These are phyloP conservation scores for Lycia hirtaria DNA, from an alignment of 2,888 invertebrate genomes.

Conservation along the genomic window DNA sequence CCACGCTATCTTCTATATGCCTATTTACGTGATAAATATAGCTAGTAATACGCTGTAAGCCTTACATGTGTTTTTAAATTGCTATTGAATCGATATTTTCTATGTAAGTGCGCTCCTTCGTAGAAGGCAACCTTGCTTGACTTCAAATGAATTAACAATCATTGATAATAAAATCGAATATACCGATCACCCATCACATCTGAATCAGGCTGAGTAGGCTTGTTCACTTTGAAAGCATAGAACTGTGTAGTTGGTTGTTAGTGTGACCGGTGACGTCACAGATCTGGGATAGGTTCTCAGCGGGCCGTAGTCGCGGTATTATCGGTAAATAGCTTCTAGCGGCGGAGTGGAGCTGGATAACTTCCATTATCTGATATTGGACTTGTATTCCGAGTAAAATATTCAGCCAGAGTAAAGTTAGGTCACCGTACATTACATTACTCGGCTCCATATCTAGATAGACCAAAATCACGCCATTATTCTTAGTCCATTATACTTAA, in stretches of 20 bases:
- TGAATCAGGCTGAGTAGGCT: background rate
- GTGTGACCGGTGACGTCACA: conserved; percentile 1
- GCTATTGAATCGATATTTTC: no score
- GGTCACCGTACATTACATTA: background rate
- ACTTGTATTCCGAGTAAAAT: conserved; percentile 22
- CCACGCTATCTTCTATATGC: background rate
- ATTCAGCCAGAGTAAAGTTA: conserved; percentile 22
- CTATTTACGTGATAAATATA: background rate
- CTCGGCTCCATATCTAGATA: background rate
- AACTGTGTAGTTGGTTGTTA: background rate
- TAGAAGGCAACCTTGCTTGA: no score
- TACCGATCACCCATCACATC: no score
- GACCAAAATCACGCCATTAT: background rate
- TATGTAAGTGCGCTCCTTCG: no score
- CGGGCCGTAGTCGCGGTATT: background rate
- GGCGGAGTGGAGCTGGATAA: conserved; percentile 6
- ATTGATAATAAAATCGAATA: background rate
- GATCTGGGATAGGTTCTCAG: background rate
- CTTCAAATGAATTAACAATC: no score
- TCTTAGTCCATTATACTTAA: no score
- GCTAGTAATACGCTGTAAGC: no score
- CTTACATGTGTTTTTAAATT: no score
- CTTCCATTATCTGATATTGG: conserved; percentile 30
- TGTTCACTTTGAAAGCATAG: background rate
- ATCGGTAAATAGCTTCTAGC: conserved; percentile 12